Base-by-base conservation (phyloP, 2,797 vertebrate species). In the Antrozous pallidus region DNA sequence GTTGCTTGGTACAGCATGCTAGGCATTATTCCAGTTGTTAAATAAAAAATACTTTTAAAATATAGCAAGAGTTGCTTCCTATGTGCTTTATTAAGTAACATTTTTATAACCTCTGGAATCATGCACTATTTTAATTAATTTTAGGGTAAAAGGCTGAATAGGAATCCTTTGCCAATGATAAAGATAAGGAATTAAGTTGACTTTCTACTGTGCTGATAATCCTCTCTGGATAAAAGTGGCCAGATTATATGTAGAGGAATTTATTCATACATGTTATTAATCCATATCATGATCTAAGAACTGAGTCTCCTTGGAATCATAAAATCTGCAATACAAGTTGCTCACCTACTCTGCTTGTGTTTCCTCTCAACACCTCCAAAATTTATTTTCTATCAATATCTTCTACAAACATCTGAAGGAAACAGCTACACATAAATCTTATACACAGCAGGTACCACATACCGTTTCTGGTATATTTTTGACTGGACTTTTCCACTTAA, bases 131-230 rank as follows among this genome's bases (percentile, higher is more conserved):
- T 5, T 18, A 28, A 81, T 85, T 88, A 90, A 81, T 71, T 70
- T 82, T 28, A 38, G 77, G 13, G 47, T 87, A 90, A 91, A 91
- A 38, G 58, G 40, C 67, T 93, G 71, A 90, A 58, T 91, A 69
- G 18, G 28, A 63, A 69, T 74, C 63, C 74, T 93, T 92, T 85
- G 28, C 31, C 36, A 78, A 14, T 85, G 73, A 61, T 58, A 79
- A 79, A 79, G 58, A 83, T 31, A 69, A 93, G 51, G n/a, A 94
- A 93, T 77, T 91, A 75, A 94, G 38, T 91, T 92, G 49, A 70
- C 56, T 77, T 88, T 77, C 93, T 38, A 67, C 31, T 92, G 26
- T 70, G 56, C 56, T 78, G n/a, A 88, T 61, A 85, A 69, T 26
- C 14, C 13, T 67, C n/a, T 91, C 74, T 82, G n/a, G 70, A 38